These are phyloP conservation scores for Petaurus breviceps DNA, from an alignment of 2,113 vertebrate genomes.

Conservation along the genomic window DNA sequence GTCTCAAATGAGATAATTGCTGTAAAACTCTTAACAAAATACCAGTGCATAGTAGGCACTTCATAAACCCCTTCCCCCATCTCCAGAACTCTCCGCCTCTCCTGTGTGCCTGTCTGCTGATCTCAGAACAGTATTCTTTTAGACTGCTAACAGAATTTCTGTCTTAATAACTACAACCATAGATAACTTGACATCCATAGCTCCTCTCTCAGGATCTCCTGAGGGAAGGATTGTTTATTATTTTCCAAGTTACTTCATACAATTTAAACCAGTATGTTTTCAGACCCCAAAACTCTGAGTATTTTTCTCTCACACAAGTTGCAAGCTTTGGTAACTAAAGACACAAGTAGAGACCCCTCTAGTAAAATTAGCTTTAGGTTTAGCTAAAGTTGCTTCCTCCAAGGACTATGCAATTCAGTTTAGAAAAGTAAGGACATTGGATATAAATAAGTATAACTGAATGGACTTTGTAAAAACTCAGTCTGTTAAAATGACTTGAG, in stretches of 20 bases:
- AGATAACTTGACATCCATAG: not conserved
- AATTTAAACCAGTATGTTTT: conserved; percentile 37
- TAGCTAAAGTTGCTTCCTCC: not conserved
- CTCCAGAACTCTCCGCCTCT: not conserved
- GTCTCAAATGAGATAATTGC: not conserved
- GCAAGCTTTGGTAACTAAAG: conserved; percentile 1
- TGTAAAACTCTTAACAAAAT: not conserved
- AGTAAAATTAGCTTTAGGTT: conserved; percentile 5
- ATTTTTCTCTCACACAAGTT: conserved; percentile 10
- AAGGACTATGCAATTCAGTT: not conserved
- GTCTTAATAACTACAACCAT: not conserved
- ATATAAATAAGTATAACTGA: not conserved
- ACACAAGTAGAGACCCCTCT: not conserved
- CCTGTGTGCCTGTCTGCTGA: not conserved
- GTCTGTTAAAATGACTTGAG: not conserved
- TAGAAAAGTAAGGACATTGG: not conserved
- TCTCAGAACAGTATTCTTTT: not conserved
- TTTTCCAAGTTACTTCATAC: conserved; percentile 34
- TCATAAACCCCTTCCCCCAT: not conserved
- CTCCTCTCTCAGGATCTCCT: not conserved
- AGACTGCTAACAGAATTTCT: not conserved
- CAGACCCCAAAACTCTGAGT: not conserved
- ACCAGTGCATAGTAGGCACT: not conserved
- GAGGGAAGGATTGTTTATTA: conserved; percentile 5
- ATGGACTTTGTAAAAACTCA: not conserved